phyloP scores from a whole-genome alignment of 2,888 invertebrate species.

The Dioctria linearis region DNA sequence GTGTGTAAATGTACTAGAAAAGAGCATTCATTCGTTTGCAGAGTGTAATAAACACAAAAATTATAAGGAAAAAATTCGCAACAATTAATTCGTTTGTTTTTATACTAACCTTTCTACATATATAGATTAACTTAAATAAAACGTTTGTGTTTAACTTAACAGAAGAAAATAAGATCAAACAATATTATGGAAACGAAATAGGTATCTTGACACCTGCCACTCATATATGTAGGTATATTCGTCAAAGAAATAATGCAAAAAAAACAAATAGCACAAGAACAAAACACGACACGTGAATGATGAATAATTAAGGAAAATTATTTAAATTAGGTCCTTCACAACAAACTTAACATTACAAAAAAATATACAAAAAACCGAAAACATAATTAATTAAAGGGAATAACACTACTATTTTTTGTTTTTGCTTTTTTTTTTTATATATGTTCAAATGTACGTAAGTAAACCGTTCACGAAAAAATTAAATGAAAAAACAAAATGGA shows the following conservation, averaged over 20 bases:
- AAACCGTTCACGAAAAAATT: constrained; percentile 11
- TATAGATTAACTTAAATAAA: constrained; percentile 13
- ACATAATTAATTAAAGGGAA: neutral
- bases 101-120: constrained; percentile 24
- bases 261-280: constrained; percentile 2
- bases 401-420: neutral
- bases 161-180: constrained; percentile 9
- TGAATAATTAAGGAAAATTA: constrained; percentile 22
- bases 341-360: constrained; percentile 33
- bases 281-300: constrained; percentile 20
- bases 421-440: neutral
- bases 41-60: constrained; percentile 22
- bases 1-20: neutral
- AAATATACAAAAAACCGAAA: constrained; percentile 3
- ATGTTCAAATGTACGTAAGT: neutral
- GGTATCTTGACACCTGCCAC: constrained; percentile 38
- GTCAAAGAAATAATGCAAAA: neutral
- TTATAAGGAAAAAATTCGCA: constrained; percentile 24
- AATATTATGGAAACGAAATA: too few relatives aligned
- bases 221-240: neutral
- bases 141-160: constrained; percentile 19
- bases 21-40: neutral
- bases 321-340: constrained; percentile 19
- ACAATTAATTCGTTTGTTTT: neutral
- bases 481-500: constrained; percentile 47